A percentile compares a stretch with the other conserved stretches of the same genome.
phyloP scores from a whole-genome alignment of 2,113 vertebrate species.

The Boulengerochromis microlepis region DNA sequence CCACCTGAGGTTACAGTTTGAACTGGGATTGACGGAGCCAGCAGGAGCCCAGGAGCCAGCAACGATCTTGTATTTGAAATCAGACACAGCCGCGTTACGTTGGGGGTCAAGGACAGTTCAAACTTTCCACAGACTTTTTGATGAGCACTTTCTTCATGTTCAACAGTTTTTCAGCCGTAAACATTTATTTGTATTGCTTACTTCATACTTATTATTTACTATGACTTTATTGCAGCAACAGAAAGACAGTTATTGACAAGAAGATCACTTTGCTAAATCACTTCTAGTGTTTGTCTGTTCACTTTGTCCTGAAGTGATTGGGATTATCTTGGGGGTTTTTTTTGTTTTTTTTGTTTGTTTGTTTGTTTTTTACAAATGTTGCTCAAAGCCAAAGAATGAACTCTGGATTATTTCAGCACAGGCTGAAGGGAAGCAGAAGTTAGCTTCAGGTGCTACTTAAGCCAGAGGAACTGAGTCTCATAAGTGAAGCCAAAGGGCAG shows the following conservation, averaged over 20 bases:
- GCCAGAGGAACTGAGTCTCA: not conserved
- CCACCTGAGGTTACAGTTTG: not conserved
- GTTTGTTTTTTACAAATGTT: not conserved
- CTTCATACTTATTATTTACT: not conserved
- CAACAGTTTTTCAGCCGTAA: not conserved
- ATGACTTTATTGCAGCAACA: not conserved
- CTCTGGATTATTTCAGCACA: not conserved
- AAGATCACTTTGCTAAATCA: not conserved
- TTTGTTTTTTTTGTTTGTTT: not conserved
- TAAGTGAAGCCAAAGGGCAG: constrained; percentile 46
- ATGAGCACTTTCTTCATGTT: not conserved
- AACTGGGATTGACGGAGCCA: not conserved
- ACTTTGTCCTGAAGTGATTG: not conserved
- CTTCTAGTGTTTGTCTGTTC: not conserved
- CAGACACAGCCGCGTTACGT: not conserved
- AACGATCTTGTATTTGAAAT: not conserved
- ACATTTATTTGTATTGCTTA: not conserved
- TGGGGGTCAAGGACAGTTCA: not conserved
- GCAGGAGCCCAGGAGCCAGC: not conserved
- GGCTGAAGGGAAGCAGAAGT: not conserved
- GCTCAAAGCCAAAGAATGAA: not conserved
- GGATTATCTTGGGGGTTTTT: not conserved
- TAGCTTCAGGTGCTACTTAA: not conserved
- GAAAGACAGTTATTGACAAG: not conserved
- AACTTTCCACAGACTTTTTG: not conserved